These are phyloP conservation scores for Cyprinodon diabolis DNA, from an alignment of 2,797 vertebrate species.

Conservation along the genomic window DNA sequence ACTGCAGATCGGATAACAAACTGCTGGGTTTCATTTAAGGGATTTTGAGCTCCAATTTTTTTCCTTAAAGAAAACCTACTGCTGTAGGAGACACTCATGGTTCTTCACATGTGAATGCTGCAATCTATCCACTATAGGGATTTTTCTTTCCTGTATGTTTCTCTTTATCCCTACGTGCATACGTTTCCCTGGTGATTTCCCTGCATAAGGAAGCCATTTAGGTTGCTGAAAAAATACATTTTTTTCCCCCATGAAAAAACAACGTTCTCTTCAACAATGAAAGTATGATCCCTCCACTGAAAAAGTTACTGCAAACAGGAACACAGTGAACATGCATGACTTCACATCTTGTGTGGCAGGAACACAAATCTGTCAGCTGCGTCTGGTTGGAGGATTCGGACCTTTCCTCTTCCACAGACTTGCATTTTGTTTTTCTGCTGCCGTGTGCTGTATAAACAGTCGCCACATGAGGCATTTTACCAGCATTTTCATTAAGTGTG, in stretches of 20 bases:
- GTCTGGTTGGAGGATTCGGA: conserved; percentile 41
- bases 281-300: conserved; percentile 35
- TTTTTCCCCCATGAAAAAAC: conserved; percentile 31
- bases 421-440: conserved; percentile 9
- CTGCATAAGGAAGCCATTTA: conserved; percentile 1
- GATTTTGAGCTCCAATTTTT: conserved; percentile 26
- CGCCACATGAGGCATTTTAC: conserved; percentile 22
- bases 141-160: conserved; percentile 12
- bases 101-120: conserved; percentile 24
- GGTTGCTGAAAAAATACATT: conserved; percentile 20
- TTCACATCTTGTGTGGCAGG: conserved; percentile 64
- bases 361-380: conserved; percentile 68
- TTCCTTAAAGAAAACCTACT: conserved; percentile 20
- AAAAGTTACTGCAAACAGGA: conserved; percentile 59
- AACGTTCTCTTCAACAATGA: conserved; percentile 51
- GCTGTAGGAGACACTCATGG: conserved; percentile 1
- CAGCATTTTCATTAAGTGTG: conserved; percentile 25
- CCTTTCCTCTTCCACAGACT: conserved; percentile 37
- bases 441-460: conserved; percentile 36
- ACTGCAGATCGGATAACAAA: conserved; percentile 43
- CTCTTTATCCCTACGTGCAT: conserved; percentile 1
- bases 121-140: conserved; percentile 25
- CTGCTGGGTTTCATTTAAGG: conserved; percentile 32
- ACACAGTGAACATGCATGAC: conserved; percentile 60
- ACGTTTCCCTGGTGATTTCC: conserved; percentile 11